Conservation (phyloP, 2,888 invertebrate species). For the Melanostoma scalare region DNA sequence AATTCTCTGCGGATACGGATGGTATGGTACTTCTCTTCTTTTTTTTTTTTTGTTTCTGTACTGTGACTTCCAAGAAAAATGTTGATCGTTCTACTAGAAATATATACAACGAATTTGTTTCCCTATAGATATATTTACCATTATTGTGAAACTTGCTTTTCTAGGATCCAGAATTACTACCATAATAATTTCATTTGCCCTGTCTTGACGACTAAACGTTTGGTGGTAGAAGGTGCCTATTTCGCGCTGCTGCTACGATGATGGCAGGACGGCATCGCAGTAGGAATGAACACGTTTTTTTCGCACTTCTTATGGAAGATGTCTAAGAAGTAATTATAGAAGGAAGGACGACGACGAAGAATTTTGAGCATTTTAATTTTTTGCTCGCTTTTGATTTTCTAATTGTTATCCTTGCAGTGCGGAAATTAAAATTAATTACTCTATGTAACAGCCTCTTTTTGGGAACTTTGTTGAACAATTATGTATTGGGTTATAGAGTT, state of each 20-base stretch:
- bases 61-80: slow-evolving; percentile 29
- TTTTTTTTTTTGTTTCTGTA: slow-evolving; percentile 19
- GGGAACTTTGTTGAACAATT: slow-evolving; percentile 16
- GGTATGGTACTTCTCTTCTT: slow-evolving; percentile 1
- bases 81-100: slow-evolving; percentile 25
- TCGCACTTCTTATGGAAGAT: slow-evolving; percentile 37
- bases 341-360: slow-evolving; percentile 60
- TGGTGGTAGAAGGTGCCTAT: slow-evolving; percentile 3
- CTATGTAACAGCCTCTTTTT: slow-evolving; percentile 47
- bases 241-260: not conserved
- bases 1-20: slow-evolving; percentile 47
- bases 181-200: slow-evolving; percentile 65
- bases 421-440: slow-evolving; percentile 71
- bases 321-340: slow-evolving; percentile 65
- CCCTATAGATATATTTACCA: slow-evolving; percentile 48
- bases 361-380: slow-evolving; percentile 45
- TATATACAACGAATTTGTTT: slow-evolving; percentile 41
- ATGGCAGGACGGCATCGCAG: slow-evolving; percentile 3
- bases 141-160: slow-evolving; percentile 63
- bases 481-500: slow-evolving; percentile 21
- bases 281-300: slow-evolving; percentile 55
- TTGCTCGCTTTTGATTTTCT: slow-evolving; percentile 43
- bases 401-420: slow-evolving; percentile 64
- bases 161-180: slow-evolving; percentile 66
- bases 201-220: slow-evolving; percentile 48